These are phyloP conservation scores for Agriopis aurantiaria DNA, from an alignment of 2,888 invertebrate species.

Conservation along the genomic window DNA sequence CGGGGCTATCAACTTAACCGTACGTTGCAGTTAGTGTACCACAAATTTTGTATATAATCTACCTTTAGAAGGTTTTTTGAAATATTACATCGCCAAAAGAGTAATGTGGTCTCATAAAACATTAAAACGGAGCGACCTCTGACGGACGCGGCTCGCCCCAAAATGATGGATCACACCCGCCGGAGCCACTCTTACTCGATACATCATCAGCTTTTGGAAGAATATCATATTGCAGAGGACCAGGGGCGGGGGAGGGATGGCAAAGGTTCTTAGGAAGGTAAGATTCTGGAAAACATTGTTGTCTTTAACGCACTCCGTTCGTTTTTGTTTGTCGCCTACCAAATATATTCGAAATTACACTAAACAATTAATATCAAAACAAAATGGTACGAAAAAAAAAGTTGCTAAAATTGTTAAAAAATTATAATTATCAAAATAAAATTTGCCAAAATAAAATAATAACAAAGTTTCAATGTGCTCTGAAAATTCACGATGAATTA, in stretches of 20 bases:
- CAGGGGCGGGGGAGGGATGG: not conserved
- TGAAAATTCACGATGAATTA: too few species aligned
- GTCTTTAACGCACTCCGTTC: too few species aligned
- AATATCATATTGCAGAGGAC: slow-evolving; percentile 4
- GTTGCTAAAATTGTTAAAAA: too few species aligned
- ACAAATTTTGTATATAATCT: not conserved
- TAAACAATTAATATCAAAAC: too few species aligned
- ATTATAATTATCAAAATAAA: too few species aligned
- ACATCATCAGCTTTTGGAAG: slow-evolving; percentile 19
- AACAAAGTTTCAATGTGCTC: too few species aligned
- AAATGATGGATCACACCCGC: slow-evolving; percentile 40
- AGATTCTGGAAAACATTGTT: not conserved
- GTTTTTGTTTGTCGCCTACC: not conserved
- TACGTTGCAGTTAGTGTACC: too few species aligned
- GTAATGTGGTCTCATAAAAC: slow-evolving; percentile 28
- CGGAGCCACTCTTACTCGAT: slow-evolving; percentile 11
- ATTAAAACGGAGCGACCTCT: slow-evolving; percentile 36
- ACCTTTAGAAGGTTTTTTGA: not conserved
- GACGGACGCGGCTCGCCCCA: slow-evolving; percentile 34
- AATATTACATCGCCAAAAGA: slow-evolving; percentile 4
- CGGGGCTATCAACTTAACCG: too few species aligned
- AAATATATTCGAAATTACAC: too few species aligned
- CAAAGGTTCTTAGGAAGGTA: not conserved
- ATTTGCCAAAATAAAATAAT: too few species aligned
- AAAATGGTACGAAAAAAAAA: too few species aligned